Conservation (phyloP, 1,140 invertebrate genomes). For the Zaprionus vittiger region DNA sequence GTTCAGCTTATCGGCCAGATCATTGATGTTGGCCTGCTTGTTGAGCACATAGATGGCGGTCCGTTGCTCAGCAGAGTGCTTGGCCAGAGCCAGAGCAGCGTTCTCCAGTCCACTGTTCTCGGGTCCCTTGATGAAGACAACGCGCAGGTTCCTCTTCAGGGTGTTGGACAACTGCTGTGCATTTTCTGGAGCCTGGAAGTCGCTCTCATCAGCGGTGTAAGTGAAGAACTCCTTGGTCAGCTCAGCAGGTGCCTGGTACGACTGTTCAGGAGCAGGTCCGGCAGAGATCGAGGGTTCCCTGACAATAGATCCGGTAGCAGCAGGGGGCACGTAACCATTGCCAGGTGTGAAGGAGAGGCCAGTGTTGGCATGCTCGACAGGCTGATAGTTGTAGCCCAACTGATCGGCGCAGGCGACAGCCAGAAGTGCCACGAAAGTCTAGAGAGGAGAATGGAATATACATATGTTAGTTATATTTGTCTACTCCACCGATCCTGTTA, state of each 20-base stretch:
- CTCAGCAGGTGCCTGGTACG: constrained; percentile 54
- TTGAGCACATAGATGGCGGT: constrained; percentile 81
- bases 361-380: constrained; percentile 34
- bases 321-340: constrained; percentile 23
- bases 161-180: constrained; percentile 53
- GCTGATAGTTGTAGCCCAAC: constrained; percentile 69
- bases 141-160: constrained; percentile 66
- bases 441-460: background rate
- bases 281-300: constrained; percentile 17
- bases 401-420: constrained; percentile 47
- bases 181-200: constrained; percentile 63
- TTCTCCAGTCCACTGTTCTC: constrained; percentile 74
- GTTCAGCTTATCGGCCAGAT: constrained; percentile 71
- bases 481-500: background rate
- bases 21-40: constrained; percentile 76
- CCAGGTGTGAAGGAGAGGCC: constrained; percentile 39
- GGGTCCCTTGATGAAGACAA: constrained; percentile 78
- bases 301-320: background rate
- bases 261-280: constrained; percentile 5
- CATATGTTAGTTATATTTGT: background rate
- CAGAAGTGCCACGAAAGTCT: constrained; percentile 59
- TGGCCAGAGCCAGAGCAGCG: constrained; percentile 70
- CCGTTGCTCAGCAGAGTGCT: constrained; percentile 71
- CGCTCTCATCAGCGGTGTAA: constrained; percentile 69
- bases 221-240: constrained; percentile 78